Percentiles rank a stretch among this genome's conserved stretches.
phyloP scores from a whole-genome alignment of 2,797 vertebrate genomes.

The Chrosomus eos region DNA sequence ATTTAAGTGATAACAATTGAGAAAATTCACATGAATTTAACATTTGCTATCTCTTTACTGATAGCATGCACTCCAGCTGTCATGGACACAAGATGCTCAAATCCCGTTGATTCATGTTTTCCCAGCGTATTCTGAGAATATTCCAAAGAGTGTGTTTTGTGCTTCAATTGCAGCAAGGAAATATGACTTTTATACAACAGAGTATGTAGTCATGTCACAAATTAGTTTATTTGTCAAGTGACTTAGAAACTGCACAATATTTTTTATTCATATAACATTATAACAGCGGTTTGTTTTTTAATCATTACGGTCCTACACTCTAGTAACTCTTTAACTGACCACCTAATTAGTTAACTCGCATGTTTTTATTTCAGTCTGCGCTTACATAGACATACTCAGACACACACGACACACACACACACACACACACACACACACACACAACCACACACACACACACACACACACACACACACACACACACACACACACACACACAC shows the following conservation, averaged over 20 bases:
- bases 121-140: neutral
- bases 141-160: neutral
- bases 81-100: neutral
- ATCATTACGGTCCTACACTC: neutral
- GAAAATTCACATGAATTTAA: neutral
- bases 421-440: too few relatives aligned
- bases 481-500: too few relatives aligned
- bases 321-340: neutral
- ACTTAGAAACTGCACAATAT: neutral
- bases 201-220: neutral
- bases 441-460: too few relatives aligned
- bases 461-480: too few relatives aligned
- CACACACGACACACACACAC: too few relatives aligned
- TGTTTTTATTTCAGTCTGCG: too few relatives aligned
- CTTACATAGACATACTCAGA: too few relatives aligned
- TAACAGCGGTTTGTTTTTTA: neutral
- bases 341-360: too few relatives aligned
- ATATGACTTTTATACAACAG: neutral
- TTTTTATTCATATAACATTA: too few relatives aligned
- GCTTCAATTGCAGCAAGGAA: neutral
- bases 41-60: neutral
- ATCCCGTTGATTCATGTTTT: neutral
- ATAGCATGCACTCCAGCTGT: neutral
- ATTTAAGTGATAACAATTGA: neutral
- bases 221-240: neutral